Evolutionary conservation across 2,797 vertebrate species (phyloP), one percentile per base, ranked within the genome.

Genomic region (Poecilia picta): DNA sequence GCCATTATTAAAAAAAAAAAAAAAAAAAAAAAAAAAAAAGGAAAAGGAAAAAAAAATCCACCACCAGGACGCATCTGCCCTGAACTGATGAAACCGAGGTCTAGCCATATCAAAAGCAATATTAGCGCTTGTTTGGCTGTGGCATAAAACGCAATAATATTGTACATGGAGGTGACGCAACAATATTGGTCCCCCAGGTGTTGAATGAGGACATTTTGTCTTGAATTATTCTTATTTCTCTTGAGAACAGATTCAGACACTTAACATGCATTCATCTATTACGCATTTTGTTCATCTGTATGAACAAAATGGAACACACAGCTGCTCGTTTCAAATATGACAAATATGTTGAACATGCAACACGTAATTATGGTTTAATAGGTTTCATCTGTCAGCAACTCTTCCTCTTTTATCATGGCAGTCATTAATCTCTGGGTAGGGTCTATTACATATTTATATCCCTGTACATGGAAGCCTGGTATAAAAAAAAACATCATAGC

Each of bases 1-100:
- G 87, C 86, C 73, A 87, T 94, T 96, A 96, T 96, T 96, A 96
- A 95, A 33, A 96, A 95, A 95, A 76, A 95, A 28, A n/a, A 1
- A 4, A 28, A 13, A 95, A 66, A 95, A 25, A 51, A 51, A 23
- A 7, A 51, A 51, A 2, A 7, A 51, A n/a, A n/a, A n/a, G n/a
- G n/a, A n/a, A n/a, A n/a, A n/a, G n/a, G n/a, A n/a, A n/a, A n/a
- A 51, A 20, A 51, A 93, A 95, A 94, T 81, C 88, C 87, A 91
- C 89, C 90, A 92, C 87, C 89, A 83, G 93, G 94, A 90, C 94
- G 82, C 95, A 95, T 95, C 94, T 96, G 95, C 92, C 85, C 92
- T 81, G 89, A 93, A 93, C 89, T 92, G 91, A 95, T 95, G 92
- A 94, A 95, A 94, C 88, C 83, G 11, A 86, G 87, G 85, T 88